Evolutionary conservation across 2,113 vertebrate genomes (phyloP), one percentile per base, ranked within the genome.

Genomic region (Meriones unguiculatus): DNA sequence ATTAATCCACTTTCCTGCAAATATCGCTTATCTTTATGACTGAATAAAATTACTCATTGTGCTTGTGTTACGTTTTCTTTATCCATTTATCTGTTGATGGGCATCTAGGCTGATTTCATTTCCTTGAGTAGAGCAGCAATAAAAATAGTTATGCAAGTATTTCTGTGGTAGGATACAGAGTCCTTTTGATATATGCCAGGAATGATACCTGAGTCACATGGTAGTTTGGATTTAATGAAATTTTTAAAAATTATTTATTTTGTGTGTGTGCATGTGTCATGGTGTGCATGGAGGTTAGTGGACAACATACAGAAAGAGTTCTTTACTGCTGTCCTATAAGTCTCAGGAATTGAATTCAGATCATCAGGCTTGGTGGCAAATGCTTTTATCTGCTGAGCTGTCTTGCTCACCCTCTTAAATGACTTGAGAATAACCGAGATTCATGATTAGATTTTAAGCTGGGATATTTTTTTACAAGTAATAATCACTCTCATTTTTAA

Each of bases 371-470:
- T 70, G 38, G 18, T 67, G 38, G 41, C 10, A 84, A 67, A 67
- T 67, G 38, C 46, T 32, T 87, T 70, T 25, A 85, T 12, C 4
- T 67, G 64, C 64, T 67, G 84, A 86, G 41, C 17, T 38, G 22
- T 35, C 18, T 14, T n/a, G 24, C 84, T 64, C 50, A 28, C 9
- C 62, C 38, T 41, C 84, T 91, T 91, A 86, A 89, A 88, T 72
- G 35, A 77, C 72, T 93, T 95, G 41, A 94, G 88, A 93, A 90
- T 87, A 88, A 96, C 38, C 38, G 69, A 64, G 28, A 91, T 76
- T 88, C 3, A 65, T 62, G 70, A 75, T 46, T 62, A 87, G 24
- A 86, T 96, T 54, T n/a, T n/a, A 95, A 94, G 46, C 25, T 84
- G 20, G 67, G 5, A 67, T 86, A 30, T 52, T 96, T 57, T 46